Base-by-base conservation (phyloP, 2,888 invertebrate species). In the Troilus luridus region DNA sequence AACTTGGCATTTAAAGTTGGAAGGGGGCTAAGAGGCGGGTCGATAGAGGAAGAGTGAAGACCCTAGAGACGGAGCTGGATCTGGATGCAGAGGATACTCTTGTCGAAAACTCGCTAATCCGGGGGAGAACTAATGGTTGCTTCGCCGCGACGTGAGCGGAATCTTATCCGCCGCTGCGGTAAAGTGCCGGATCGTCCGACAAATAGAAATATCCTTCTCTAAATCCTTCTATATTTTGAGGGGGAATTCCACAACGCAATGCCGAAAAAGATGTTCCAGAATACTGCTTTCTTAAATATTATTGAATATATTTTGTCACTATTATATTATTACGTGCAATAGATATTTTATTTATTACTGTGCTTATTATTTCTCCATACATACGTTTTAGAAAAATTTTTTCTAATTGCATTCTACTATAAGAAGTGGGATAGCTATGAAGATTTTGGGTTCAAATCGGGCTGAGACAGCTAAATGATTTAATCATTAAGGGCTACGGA, bases 81-180 rank as follows among this genome's bases (percentile, higher is more conserved):
- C 85, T 56, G 85, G 85, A 85, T 85, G 54, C 85, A 85, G 85
- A n/a, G 11, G 56, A 85, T 56, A 58, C 21, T n/a, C 85, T 58
- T 56, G 85, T 85, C 54, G 85, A 85, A 58, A 85, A 85, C 85
- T 85, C 56, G 85, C 85, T 85, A 85, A 85, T 85, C 85, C 85
- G 12, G 56, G 21, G 14, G 56, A 11, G 85, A 85, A 85, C 85
- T 56, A 85, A 85, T 85, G 85, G 85, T 56, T 21, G 56, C n/a
- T 10, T 85, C 56, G n/a, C n/a, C n/a, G 11, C 3, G 56, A 85
- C 85, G 85, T 85, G 85, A 58, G 85, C 5, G 21, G 85, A 85
- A 85, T 85, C 67, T 67, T 24, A 11, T 24, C 24, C 72, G 72
- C 41, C 27, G 27, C 67, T 67, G 24, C 67, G 67, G 17, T 77